Evolutionary conservation across 1,140 invertebrate genomes (phyloP).

Genomic region (Drosophila tristis): DNA sequence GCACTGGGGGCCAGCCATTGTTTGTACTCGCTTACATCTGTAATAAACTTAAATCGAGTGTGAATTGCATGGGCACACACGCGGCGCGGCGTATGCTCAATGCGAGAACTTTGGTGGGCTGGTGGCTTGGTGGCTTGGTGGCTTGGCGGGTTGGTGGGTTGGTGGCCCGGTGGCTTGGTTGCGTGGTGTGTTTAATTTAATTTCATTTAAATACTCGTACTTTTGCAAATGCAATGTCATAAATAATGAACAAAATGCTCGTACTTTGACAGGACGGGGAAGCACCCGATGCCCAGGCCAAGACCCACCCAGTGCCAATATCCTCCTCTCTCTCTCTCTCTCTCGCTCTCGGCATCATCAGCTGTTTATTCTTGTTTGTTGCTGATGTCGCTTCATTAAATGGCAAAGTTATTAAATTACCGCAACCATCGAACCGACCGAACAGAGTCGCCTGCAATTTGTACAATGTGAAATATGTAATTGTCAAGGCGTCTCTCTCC

Average conservation of each 20-base stretch:
- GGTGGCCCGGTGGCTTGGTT: slow-evolving; percentile 7
- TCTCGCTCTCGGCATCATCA: slow-evolving; percentile 55
- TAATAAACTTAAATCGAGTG: slow-evolving; percentile 65
- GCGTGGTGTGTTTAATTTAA: slow-evolving; percentile 42
- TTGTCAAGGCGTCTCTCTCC: slow-evolving; percentile 66
- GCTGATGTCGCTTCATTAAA: slow-evolving; percentile 75
- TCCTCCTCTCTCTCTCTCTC: background rate
- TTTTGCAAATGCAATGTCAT: slow-evolving; percentile 52
- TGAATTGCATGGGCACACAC: slow-evolving; percentile 44
- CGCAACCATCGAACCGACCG: slow-evolving; percentile 57
- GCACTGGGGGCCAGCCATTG: slow-evolving; percentile 26
- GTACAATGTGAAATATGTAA: slow-evolving; percentile 80
- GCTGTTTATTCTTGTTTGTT: slow-evolving; percentile 61
- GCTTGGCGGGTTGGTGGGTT: too few relatives aligned
- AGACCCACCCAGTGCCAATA: slow-evolving; percentile 5
- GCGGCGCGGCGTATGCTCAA: slow-evolving; percentile 48
- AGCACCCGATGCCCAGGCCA: background rate
- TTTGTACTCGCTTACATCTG: slow-evolving; percentile 48
- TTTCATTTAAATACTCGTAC: slow-evolving; percentile 43
- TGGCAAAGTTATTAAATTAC: slow-evolving; percentile 81
- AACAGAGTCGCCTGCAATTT: slow-evolving; percentile 73
- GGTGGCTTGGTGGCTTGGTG: slow-evolving; percentile 2
- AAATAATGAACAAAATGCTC: slow-evolving; percentile 67
- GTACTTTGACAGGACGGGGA: slow-evolving; percentile 46
- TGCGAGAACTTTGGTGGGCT: slow-evolving; percentile 14